Percentiles rank a stretch among this genome's conserved stretches.
Evolutionary conservation across 2,113 vertebrate species (phyloP).

Genomic region (Oreochromis niloticus): DNA sequence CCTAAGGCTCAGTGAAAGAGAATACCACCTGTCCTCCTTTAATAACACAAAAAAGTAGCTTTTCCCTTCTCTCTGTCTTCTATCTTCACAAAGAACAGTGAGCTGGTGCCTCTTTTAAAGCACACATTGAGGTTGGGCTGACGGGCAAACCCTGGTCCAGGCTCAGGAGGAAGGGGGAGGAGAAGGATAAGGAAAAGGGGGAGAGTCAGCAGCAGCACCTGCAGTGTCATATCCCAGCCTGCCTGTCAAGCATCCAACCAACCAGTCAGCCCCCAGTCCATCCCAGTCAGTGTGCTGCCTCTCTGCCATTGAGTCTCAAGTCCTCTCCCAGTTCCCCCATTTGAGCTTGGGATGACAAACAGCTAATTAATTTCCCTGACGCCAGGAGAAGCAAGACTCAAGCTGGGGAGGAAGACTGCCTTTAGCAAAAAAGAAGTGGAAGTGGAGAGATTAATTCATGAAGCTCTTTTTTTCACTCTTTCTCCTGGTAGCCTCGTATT

Average conservation of each 20-base stretch:
- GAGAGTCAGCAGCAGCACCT: constrained; percentile 28
- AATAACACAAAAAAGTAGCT: constrained; percentile 50
- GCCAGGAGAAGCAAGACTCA: constrained; percentile 65
- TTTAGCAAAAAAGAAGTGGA: constrained; percentile 68
- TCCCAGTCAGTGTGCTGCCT: constrained; percentile 26
- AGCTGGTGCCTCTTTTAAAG: constrained; percentile 21
- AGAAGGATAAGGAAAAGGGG: not conserved
- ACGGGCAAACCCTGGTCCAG: constrained; percentile 33
- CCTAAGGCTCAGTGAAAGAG: constrained; percentile 56
- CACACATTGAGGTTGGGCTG: constrained; percentile 16
- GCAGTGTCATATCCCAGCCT: constrained; percentile 33
- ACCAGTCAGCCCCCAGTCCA: constrained; percentile 12
- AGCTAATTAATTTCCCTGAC: constrained; percentile 76
- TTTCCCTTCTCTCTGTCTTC: constrained; percentile 39
- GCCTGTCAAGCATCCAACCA: constrained; percentile 25
- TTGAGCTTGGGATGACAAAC: constrained; percentile 71
- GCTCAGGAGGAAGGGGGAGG: not conserved
- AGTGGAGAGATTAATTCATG: constrained; percentile 75
- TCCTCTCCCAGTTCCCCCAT: constrained; percentile 55
- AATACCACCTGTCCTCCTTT: constrained; percentile 62
- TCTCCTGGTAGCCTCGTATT: constrained; percentile 50
- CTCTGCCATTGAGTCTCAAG: constrained; percentile 16
- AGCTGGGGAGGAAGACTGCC: constrained; percentile 68
- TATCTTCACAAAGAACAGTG: constrained; percentile 44
- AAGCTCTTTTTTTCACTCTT: constrained; percentile 26